Base-by-base conservation (phyloP, 2,888 invertebrate species). In the Theodoxus fluviatilis region DNA sequence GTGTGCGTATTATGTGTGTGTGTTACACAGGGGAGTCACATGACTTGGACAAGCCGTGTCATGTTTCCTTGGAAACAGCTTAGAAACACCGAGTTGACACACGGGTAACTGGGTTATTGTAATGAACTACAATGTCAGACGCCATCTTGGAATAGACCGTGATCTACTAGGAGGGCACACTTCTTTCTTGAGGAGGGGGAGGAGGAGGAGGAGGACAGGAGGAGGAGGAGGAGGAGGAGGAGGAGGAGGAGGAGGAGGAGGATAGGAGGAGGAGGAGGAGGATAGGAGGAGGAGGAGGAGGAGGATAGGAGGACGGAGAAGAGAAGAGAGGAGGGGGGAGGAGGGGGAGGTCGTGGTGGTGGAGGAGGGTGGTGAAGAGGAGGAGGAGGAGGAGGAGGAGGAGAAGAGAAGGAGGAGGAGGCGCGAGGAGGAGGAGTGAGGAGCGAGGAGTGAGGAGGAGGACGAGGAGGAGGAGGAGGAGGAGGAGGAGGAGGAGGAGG, bases 161-260 rank as follows among this genome's bases (percentile, higher is more conserved):
- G n/a, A n/a, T n/a, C n/a, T n/a, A n/a, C n/a, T n/a, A n/a, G n/a
- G n/a, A n/a, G n/a, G n/a, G n/a, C n/a, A n/a, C n/a, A n/a, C n/a
- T n/a, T n/a, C n/a, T n/a, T n/a, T n/a, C n/a, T n/a, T n/a, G n/a
- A n/a, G n/a, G 28, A 49, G 52, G 43, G 47, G 25, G 65, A 40
- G 25, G 43, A 18, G n/a, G 40, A 40, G 40, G 25, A 22, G 28
- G 43, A 65, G 22, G 43, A 18, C n/a, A 28, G 28, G 40, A 40
- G 43, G 28, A 28, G 28, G 40, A 65, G 43, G 43, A 47, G 43
- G 40, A 43, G 65, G 31, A 28, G 43, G 43, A 43, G 63, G 35
- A 22, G 33, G 69, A 35, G 40, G 9, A 47, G 47, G 59, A 33
- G 47, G 43, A 15, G 35, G n/a, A n/a, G 31, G 22, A 7, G 28